These are phyloP conservation scores for Dufourea novaeangliae DNA, from an alignment of 1,140 invertebrate genomes.

Conservation along the genomic window DNA sequence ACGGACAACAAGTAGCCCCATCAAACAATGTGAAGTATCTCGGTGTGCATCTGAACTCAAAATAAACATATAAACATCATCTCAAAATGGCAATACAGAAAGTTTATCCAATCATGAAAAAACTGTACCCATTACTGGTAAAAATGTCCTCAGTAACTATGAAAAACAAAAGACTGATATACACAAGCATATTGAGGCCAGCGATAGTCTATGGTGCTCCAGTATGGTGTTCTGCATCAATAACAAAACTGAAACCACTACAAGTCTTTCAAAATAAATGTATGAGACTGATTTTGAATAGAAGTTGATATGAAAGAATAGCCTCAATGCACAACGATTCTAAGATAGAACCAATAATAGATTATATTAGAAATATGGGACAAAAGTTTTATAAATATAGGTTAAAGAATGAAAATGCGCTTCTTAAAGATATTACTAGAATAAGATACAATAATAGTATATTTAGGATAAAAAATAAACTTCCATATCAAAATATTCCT, in stretches of 20 bases:
- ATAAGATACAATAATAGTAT: too few species aligned
- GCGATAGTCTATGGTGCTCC: not conserved
- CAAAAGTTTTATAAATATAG: not conserved
- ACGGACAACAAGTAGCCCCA: not conserved
- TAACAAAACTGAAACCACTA: not conserved
- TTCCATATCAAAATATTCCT: too few species aligned
- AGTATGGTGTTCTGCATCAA: not conserved
- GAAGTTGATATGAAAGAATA: not conserved
- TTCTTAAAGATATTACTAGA: too few species aligned
- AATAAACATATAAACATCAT: not conserved
- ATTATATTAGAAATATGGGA: not conserved
- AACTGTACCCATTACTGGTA: not conserved
- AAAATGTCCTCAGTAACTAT: not conserved
- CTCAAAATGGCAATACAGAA: not conserved
- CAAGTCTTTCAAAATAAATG: not conserved
- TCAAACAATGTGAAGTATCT: not conserved
- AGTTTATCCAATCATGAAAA: not conserved
- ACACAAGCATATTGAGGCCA: not conserved
- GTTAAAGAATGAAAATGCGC: not conserved
- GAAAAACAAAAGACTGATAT: not conserved
- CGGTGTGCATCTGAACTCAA: not conserved
- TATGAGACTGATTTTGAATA: not conserved
- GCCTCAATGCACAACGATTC: not conserved
- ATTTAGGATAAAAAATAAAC: too few species aligned
- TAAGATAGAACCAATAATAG: not conserved